Conservation (phyloP, 2,113 vertebrate species). For the Mesocricetus auratus region DNA sequence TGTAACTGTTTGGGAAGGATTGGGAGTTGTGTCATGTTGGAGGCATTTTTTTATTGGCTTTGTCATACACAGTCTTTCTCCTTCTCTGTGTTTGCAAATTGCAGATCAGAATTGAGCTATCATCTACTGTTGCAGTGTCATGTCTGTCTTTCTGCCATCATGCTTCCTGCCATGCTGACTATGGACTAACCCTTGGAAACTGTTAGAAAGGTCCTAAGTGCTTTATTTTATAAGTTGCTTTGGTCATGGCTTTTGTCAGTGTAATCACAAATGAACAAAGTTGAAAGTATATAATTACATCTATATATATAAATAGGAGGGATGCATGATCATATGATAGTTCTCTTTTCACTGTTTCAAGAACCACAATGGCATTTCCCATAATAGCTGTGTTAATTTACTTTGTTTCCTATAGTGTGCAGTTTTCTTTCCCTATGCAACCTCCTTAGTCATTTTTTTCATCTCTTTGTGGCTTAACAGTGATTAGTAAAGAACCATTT, state of each 20-base stretch:
- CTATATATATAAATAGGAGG: not conserved
- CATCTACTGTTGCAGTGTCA: not conserved
- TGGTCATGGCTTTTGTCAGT: not conserved
- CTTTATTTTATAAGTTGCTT: not conserved
- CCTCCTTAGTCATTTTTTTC: not conserved
- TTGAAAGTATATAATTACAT: not conserved
- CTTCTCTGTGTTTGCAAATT: not conserved
- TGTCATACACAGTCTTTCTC: not conserved
- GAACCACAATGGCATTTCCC: not conserved
- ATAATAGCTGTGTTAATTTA: not conserved
- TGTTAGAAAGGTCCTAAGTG: not conserved
- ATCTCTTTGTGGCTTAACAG: not conserved
- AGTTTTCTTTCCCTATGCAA: not conserved
- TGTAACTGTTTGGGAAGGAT: not conserved
- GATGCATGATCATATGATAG: not conserved
- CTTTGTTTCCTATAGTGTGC: not conserved
- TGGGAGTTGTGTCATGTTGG: not conserved
- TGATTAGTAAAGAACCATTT: not conserved
- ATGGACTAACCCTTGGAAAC: not conserved
- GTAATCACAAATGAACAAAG: not conserved
- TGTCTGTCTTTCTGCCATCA: not conserved
- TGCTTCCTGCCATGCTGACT: not conserved
- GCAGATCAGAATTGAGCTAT: not conserved
- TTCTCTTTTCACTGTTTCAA: not conserved
- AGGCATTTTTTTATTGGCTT: not conserved